A percentile compares a stretch with the other conserved stretches of the same genome.
These are phyloP conservation scores for Hemicentrotus pulcherrimus DNA, from an alignment of 35 echinoderm and acorn worm species.

Conservation along the genomic window DNA sequence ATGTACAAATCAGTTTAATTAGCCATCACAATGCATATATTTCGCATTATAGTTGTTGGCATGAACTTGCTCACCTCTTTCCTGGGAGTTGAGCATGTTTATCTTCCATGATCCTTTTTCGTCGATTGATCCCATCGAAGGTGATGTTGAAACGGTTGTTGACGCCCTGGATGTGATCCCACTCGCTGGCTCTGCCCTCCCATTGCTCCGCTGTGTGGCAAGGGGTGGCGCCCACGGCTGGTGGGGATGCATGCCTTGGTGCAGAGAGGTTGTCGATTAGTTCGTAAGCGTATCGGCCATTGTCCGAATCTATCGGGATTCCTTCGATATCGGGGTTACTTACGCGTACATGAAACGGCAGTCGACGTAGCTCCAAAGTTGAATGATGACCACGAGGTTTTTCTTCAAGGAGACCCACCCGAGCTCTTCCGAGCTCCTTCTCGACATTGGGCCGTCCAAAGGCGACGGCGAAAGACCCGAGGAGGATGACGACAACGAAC, in stretches of 20 bases:
- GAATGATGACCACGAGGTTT: not conserved
- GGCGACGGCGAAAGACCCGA: not conserved
- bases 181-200: slow-evolving; percentile 92
- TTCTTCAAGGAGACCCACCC: not conserved
- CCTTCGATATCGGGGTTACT: not conserved
- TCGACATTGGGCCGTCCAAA: not conserved
- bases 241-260: not conserved
- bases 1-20: no score
- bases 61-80: slow-evolving; percentile 53
- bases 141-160: slow-evolving; percentile 85
- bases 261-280: not conserved
- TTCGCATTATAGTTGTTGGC: not conserved
- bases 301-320: not conserved
- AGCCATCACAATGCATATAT: no score
- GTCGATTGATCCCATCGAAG: slow-evolving; percentile 70
- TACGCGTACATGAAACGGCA: not conserved
- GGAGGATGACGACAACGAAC: not conserved
- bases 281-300: not conserved
- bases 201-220: slow-evolving; percentile 67
- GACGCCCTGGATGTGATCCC: slow-evolving; percentile 68
- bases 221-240: slow-evolving; percentile 35
- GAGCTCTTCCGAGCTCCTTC: not conserved
- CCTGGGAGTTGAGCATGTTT: slow-evolving; percentile 78
- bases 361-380: not conserved
- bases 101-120: slow-evolving; percentile 81